Conservation (phyloP, 2,113 vertebrate genomes). For the Hypocryptadius cinnamomeus region DNA sequence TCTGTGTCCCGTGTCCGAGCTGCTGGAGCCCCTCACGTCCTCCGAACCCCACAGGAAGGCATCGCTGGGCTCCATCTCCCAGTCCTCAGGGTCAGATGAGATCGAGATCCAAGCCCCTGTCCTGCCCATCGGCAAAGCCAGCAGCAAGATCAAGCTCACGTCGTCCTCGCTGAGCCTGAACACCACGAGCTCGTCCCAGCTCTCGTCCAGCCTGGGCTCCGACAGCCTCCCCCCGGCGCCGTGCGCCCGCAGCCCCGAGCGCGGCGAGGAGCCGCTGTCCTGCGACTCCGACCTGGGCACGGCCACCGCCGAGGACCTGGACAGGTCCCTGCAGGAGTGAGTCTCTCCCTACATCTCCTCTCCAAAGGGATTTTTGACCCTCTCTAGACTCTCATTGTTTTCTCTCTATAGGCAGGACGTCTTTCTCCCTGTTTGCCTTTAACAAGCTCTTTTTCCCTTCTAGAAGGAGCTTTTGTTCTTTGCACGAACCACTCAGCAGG, state of each 20-base stretch:
- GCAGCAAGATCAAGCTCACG: slow-evolving; percentile 60
- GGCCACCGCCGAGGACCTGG: slow-evolving; percentile 33
- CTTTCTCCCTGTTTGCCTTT: background rate
- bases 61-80: slow-evolving; percentile 83
- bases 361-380: background rate
- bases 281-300: slow-evolving; percentile 68
- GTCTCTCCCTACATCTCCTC: slow-evolving; percentile 33
- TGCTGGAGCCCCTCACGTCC: slow-evolving; percentile 29
- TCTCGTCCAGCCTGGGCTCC: slow-evolving; percentile 90
- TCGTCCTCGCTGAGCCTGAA: slow-evolving; percentile 86
- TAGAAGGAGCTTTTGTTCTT: background rate
- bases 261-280: slow-evolving; percentile 68
- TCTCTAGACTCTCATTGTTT: background rate
- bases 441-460: background rate
- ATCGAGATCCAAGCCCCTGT: slow-evolving; percentile 63
- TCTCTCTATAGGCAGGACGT: background rate
- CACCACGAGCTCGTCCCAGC: slow-evolving; percentile 83
- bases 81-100: slow-evolving; percentile 80
- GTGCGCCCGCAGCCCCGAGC: slow-evolving; percentile 68
- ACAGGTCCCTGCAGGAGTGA: slow-evolving; percentile 76
- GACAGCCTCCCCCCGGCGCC: slow-evolving; percentile 76
- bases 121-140: slow-evolving; percentile 29
- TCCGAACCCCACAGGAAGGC: slow-evolving; percentile 65
- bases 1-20: slow-evolving; percentile 74
- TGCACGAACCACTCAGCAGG: accelerated